Evolutionary conservation across 2,888 invertebrate species (phyloP), one percentile per base, ranked within the genome.

Genomic region (Lasioglossum lativentre): DNA sequence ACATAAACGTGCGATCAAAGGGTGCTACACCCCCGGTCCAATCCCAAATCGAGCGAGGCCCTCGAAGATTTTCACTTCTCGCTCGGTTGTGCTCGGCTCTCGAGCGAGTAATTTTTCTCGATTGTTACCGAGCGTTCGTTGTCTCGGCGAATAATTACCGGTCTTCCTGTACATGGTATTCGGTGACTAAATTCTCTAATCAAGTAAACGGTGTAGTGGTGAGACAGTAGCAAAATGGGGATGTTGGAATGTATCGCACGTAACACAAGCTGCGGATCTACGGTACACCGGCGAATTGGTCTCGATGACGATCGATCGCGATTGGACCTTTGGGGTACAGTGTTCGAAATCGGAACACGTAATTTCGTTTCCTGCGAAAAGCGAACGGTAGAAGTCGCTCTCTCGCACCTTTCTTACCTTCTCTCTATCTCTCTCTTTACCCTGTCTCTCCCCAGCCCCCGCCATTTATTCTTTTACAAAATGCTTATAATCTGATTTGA

Each of bases 401-500:
- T 63, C 34, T 74, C 80, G 45, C 77, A 12, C 42, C 14, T 30
- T 30, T 63, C 63, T 63, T 5, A 27, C 8, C 71, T 78, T 47
- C 71, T 56, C n/a, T 56, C n/a, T 56, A 30, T 75, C 75, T 45
- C 73, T 14, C 38, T 68, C 56, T 74, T 40, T 42, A 75, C 34
- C 34, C 82, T 52, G 30, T 74, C 73, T 79, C 76, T 78, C 75
- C 80, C 80, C n/a, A 19, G 23, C 12, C 38, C 23, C 38, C 34
- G 12, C 83, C 81, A 83, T 59, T 45, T 83, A 87, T 88, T 91
- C 91, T 89, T 86, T 90, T 40, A 70, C 38, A 91, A 79, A 90
- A 89, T 90, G 92, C 92, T 92, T 92, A 66, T 63, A 34, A 89
- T 92, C 86, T 91, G 89, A 87, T 85, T 70, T 84, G 91, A 89